Conservation (phyloP, 2,888 invertebrate genomes). For the Limenitis camilla region DNA sequence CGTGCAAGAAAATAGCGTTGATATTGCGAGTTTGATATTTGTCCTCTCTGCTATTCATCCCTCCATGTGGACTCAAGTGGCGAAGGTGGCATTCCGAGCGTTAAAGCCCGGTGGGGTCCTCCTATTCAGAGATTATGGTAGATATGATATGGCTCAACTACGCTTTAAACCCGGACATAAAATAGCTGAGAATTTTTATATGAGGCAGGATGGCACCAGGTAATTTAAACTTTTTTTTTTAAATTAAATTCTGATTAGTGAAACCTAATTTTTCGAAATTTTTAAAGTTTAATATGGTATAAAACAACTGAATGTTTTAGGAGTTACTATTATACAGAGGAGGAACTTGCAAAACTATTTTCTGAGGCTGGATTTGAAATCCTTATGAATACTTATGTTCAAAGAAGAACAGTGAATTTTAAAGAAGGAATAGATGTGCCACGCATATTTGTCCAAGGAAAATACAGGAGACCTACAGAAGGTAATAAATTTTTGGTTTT, state of each 20-base stretch:
- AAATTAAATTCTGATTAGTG: no score
- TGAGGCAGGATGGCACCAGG: constrained; percentile 97
- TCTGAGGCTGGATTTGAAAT: constrained; percentile 80
- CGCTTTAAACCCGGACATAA: constrained; percentile 95
- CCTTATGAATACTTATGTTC: constrained; percentile 82
- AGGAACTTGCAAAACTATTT: constrained; percentile 80
- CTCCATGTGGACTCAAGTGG: constrained; percentile 79
- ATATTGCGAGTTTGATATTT: constrained; percentile 93
- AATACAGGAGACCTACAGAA: constrained; percentile 76
- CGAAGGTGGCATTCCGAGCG: constrained; percentile 77
- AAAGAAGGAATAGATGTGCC: constrained; percentile 94
- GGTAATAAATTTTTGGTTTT: constrained; percentile 28
- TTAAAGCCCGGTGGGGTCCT: constrained; percentile 85
- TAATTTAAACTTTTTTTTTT: no score
- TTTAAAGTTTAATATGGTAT: no score
- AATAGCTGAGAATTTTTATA: constrained; percentile 93
- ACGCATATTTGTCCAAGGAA: constrained; percentile 94
- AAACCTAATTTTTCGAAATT: no score
- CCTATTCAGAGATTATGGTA: constrained; percentile 93
- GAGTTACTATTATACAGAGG: constrained; percentile 86
- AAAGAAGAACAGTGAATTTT: constrained; percentile 91
- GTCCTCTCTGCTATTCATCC: constrained; percentile 97
- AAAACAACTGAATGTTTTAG: constrained; percentile 42
- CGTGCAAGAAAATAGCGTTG: constrained; percentile 70
- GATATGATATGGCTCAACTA: constrained; percentile 96